A percentile compares a stretch with the other conserved stretches of the same genome.
Evolutionary conservation across 2,113 vertebrate genomes (phyloP).

Genomic region (Varanus salvator): DNA sequence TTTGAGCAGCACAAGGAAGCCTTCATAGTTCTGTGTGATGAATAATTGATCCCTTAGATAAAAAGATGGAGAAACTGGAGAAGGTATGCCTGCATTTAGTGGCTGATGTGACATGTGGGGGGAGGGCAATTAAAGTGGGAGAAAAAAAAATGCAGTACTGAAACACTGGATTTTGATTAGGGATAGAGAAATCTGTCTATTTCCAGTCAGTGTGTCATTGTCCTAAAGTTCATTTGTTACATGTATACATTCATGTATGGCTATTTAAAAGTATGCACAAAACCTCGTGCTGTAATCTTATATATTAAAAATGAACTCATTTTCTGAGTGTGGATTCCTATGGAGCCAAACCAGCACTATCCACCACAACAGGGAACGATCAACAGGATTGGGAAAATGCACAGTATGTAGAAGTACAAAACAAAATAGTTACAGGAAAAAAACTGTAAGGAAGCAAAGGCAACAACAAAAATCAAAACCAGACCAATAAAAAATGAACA

Average conservation of each 20-base stretch:
- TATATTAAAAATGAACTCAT: not conserved
- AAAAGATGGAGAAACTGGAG: not conserved
- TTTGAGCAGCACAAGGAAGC: slow-evolving; percentile 52
- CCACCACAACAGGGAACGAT: too few species aligned
- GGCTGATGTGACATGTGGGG: not conserved
- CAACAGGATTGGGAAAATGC: too few species aligned
- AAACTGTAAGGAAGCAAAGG: too few species aligned
- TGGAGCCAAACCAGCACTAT: too few species aligned
- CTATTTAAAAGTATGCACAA: not conserved
- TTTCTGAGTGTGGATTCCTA: too few species aligned
- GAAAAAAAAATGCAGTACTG: not conserved
- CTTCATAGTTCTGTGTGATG: slow-evolving; percentile 32
- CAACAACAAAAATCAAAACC: too few species aligned
- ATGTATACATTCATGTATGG: not conserved
- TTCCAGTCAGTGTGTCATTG: not conserved
- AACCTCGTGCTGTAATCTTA: not conserved
- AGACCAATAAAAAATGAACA: too few species aligned
- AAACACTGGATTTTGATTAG: not conserved
- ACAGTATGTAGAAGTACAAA: too few species aligned
- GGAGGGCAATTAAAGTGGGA: not conserved
- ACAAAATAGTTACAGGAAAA: too few species aligned
- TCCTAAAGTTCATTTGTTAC: not conserved
- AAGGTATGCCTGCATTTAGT: not conserved
- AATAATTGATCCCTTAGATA: slow-evolving; percentile 1
- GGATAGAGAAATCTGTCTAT: not conserved